phyloP scores from a whole-genome alignment of 2,797 vertebrate species.

The Pangasius djambal region DNA sequence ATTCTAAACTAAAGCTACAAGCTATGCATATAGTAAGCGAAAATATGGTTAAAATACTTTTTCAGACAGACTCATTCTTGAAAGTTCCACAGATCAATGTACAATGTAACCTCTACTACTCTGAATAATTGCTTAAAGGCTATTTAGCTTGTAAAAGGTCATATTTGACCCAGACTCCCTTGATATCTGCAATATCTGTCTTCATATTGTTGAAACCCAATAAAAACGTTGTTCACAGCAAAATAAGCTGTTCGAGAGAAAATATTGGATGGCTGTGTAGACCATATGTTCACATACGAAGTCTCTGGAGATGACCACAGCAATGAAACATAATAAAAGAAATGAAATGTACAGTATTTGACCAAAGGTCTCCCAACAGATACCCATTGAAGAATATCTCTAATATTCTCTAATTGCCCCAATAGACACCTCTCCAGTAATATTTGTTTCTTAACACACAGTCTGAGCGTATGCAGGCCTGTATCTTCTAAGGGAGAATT shows the following conservation, averaged over 20 bases:
- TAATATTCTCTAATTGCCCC: background rate
- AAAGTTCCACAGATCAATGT: background rate
- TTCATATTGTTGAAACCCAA: conserved; percentile 3
- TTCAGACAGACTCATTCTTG: background rate
- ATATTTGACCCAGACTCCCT: background rate
- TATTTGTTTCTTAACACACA: background rate
- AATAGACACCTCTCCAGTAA: background rate
- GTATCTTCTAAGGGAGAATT: background rate
- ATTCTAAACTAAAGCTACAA: background rate
- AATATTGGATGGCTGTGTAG: background rate
- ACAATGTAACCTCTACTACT: background rate
- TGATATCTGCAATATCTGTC: background rate
- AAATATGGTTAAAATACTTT: background rate
- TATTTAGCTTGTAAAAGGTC: background rate
- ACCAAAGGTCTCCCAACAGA: background rate
- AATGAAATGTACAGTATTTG: background rate
- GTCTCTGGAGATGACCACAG: background rate
- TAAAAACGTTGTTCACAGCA: background rate
- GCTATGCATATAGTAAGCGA: background rate
- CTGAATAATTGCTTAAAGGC: background rate
- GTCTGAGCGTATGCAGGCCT: background rate
- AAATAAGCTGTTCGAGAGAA: background rate
- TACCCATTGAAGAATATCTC: background rate
- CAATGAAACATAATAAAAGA: background rate
- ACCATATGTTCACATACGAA: background rate